Base-by-base conservation (phyloP, 2,797 vertebrate species). In the Malacoctenus gilli region DNA sequence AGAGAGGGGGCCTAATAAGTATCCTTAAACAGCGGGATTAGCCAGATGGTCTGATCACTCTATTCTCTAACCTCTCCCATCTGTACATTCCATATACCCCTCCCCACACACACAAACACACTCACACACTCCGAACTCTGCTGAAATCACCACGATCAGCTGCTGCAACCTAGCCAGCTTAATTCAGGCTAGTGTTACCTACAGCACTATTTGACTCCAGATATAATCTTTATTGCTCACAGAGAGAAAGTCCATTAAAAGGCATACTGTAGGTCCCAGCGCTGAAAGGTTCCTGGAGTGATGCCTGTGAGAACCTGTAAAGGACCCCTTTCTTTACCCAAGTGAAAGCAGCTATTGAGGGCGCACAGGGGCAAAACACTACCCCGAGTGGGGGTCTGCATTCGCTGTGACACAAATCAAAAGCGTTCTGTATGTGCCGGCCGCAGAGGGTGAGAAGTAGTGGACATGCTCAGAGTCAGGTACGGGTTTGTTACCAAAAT, bases 211-310 rank as follows among this genome's bases (percentile, higher is more conserved):
- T 80, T 80, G 70, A 87, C 79, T 84, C 75, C 77, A 86, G 87
- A 88, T 87, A 87, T 72, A 79, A 88, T 87, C 86, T 89, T 87
- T 82, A 87, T 87, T 83, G 83, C 78, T 77, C 59, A 28, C 80
- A 71, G 75, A 72, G 74, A 72, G 78, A 82, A 75, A 72, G 79
- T 86, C 80, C 78, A 84, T 72, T 87, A 82, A 86, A 88, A 83
- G 75, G 67, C 62, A 36, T 62, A 70, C 77, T 88, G 80, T 83
- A 69, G 20, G 42, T 75, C 53, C 64, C 8, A 41, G 43, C 28
- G 73, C 66, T 79, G 64, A 90, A 79, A 75, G 59, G 59, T 86
- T 85, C 63, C 69, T 80, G 46, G 82, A 71, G 78, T 20, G 80
- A 77, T 74, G 78, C 76, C 79, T 71, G 59, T 13, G 41, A 58